Percentiles rank a stretch among this genome's conserved stretches.
Conservation (phyloP, 2,888 invertebrate species). For the Dryobota labecula region DNA sequence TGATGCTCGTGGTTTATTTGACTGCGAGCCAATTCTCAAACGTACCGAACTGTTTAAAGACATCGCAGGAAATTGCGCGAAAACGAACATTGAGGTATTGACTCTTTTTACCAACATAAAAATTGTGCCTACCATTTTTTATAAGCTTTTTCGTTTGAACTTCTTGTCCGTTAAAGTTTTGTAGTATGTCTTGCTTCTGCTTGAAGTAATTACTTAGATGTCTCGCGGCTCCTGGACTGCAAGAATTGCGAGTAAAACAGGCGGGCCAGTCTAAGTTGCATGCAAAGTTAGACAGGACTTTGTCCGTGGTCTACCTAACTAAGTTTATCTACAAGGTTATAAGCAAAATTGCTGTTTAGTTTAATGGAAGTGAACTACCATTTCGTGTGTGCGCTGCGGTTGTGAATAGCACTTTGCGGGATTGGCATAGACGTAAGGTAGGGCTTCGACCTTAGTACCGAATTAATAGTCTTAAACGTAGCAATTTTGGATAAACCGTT, state of each 20-base stretch:
- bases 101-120: constrained; percentile 5
- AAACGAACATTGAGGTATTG: constrained; percentile 9
- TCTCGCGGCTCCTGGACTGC: constrained; percentile 9
- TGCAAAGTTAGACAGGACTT: constrained; percentile 43
- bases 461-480: constrained; percentile 50
- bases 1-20: constrained; percentile 57
- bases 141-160: background rate
- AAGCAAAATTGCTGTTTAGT: constrained; percentile 62
- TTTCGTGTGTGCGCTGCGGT: constrained; percentile 67
- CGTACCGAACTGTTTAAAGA: constrained; percentile 34
- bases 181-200: constrained; percentile 2
- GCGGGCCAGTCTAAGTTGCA: constrained; percentile 14
- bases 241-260: constrained; percentile 22
- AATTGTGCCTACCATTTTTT: background rate
- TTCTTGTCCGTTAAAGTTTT: background rate
- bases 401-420: constrained; percentile 73
- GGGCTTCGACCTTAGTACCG: constrained; percentile 66
- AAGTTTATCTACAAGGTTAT: constrained; percentile 39
- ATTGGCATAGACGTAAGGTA: constrained; percentile 71
- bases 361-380: constrained; percentile 74
- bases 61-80: constrained; percentile 37
- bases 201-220: constrained; percentile 25
- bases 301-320: constrained; percentile 34
- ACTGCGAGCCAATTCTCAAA: constrained; percentile 61
- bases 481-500: constrained; percentile 13